Conservation (phyloP, 1,140 invertebrate species). For the Pantala flavescens region DNA sequence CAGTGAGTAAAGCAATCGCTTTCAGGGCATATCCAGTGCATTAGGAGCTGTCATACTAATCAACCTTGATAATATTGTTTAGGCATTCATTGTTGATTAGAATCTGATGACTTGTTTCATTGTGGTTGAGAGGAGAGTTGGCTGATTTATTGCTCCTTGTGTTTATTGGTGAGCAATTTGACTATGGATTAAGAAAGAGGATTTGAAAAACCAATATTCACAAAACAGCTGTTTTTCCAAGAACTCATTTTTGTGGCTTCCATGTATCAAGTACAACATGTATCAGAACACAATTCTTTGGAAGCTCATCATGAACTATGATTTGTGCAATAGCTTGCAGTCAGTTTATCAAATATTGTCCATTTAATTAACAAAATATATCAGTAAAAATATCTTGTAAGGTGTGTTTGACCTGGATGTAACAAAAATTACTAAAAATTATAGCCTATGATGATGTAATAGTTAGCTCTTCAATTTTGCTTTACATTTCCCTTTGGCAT, state of each 20-base stretch:
- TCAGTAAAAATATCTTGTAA: neutral
- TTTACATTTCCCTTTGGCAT: neutral
- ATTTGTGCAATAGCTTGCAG: neutral
- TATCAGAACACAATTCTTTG: slow-evolving; percentile 3
- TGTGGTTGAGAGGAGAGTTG: neutral
- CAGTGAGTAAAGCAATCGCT: too few species aligned
- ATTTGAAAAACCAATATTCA: neutral
- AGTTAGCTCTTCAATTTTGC: slow-evolving; percentile 6
- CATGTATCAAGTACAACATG: slow-evolving; percentile 9
- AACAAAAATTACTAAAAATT: neutral
- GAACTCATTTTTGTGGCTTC: neutral
- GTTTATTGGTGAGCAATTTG: neutral
- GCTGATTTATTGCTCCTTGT: slow-evolving; percentile 1
- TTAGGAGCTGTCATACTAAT: too few species aligned
- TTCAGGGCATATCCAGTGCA: too few species aligned
- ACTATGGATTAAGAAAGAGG: neutral
- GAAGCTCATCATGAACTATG: neutral
- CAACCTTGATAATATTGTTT: too few species aligned
- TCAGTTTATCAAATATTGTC: slow-evolving; percentile 2
- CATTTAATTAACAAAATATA: neutral
- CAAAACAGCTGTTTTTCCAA: neutral
- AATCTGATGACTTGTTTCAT: neutral
- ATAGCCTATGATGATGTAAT: slow-evolving; percentile 7
- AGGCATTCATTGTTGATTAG: neutral
- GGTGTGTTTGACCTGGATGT: neutral